phyloP scores from a whole-genome alignment of 1,140 invertebrate species.

The Harlomillsia oculata region DNA sequence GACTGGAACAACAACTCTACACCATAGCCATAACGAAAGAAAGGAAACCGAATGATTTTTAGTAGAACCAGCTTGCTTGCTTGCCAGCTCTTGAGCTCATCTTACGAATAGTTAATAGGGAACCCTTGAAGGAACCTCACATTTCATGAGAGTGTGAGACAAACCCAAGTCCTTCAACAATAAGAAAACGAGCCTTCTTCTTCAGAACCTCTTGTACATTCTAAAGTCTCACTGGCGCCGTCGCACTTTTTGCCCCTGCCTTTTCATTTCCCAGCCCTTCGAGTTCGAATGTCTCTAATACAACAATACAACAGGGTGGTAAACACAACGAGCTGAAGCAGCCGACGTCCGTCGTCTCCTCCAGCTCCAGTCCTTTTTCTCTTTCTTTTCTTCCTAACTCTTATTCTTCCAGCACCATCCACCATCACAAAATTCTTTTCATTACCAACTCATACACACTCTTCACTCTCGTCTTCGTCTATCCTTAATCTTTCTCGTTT shows the following conservation, averaged over 20 bases:
- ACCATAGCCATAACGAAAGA: too few species aligned
- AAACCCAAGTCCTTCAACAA: background rate
- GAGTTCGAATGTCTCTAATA: background rate
- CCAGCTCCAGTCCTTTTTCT: too few species aligned
- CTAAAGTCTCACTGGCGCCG: constrained; percentile 31
- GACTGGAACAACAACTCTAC: too few species aligned
- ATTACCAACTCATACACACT: constrained; percentile 33
- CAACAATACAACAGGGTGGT: constrained; percentile 4
- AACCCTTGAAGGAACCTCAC: background rate
- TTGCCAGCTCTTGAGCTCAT: background rate
- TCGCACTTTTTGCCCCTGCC: constrained; percentile 14
- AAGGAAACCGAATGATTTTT: too few species aligned
- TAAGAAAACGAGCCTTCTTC: background rate
- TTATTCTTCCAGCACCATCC: too few species aligned
- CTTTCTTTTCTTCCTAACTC: too few species aligned
- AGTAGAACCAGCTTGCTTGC: background rate
- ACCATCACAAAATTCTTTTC: constrained; percentile 32
- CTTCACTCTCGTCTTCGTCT: constrained; percentile 14
- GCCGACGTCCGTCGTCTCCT: too few species aligned
- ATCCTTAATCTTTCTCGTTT: background rate
- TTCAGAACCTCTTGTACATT: constrained; percentile 16
- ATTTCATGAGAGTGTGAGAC: background rate
- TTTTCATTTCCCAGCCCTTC: background rate
- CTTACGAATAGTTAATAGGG: background rate
- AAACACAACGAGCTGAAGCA: too few species aligned